Conservation (phyloP, 2,888 invertebrate genomes). For the Xestia ashworthii region DNA sequence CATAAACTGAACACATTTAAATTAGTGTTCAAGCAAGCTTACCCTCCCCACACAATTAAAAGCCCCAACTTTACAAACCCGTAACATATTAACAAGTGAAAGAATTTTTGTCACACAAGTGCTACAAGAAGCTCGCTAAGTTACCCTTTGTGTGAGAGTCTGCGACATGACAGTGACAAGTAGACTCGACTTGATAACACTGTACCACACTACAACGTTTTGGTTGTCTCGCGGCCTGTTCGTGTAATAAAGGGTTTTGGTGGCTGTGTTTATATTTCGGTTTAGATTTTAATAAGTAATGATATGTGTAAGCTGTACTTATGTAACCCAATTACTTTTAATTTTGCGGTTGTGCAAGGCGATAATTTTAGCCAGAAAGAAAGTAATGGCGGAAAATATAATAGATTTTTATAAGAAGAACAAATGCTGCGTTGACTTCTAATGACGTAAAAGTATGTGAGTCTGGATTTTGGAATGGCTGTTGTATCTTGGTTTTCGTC, state of each 20-base stretch:
- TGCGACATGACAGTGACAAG: slow-evolving; percentile 72
- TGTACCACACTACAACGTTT: slow-evolving; percentile 40
- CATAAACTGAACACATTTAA: neutral
- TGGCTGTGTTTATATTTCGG: slow-evolving; percentile 43
- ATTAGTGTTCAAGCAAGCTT: neutral
- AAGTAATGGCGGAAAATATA: no score
- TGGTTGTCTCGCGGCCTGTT: slow-evolving; percentile 39
- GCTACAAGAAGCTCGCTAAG: slow-evolving; percentile 59
- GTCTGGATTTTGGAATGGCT: no score
- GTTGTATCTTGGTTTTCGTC: no score
- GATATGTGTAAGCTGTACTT: neutral
- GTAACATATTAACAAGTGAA: slow-evolving; percentile 47
- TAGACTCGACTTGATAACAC: slow-evolving; percentile 61
- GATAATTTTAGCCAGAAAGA: no score
- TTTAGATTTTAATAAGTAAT: slow-evolving; percentile 24
- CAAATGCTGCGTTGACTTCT: no score
- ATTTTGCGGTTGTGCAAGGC: no score
- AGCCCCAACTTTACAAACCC: slow-evolving; percentile 7
- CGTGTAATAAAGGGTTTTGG: slow-evolving; percentile 24
- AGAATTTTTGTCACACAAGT: slow-evolving; percentile 56
- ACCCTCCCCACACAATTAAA: slow-evolving; percentile 10
- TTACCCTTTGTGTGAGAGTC: slow-evolving; percentile 66
- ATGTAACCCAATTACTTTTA: no score
- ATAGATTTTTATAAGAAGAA: no score
- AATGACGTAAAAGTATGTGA: no score